Evolutionary conservation across 1,140 invertebrate genomes (phyloP), one percentile per base, ranked within the genome.

Genomic region (Brachionus manjavacas): DNA sequence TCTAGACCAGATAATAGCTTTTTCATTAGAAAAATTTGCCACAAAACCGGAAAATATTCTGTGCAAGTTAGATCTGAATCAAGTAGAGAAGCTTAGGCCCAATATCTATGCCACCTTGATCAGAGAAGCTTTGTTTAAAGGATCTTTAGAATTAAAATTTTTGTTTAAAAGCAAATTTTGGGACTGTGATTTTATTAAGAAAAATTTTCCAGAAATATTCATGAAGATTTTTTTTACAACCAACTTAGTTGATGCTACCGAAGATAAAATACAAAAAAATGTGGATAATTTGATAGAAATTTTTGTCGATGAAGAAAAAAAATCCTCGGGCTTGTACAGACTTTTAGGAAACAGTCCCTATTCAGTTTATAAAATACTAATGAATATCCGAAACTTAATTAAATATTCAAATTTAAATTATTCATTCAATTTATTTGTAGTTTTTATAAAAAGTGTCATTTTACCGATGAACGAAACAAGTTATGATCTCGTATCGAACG

Each of bases 201-300:
- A 76, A 52, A 76, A 76, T 76, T 76, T 76, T 49, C 3, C 4
- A n/a, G 8, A 23, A 46, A 76, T 76, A 25, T 76, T 76, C 9
- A 46, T 52, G 20, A 2, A 12, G 0, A 11, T 76, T 9, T 76
- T 76, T 76, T 46, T 76, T 4, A 76, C 46, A n/a, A 2, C 11
- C n/a, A 41, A 16, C 2, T 9, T 72, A 9, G n/a, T 4, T 41
- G 68, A 72, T 72, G 3, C 2, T 8, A 41, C 31, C 12, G 35
- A 43, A 39, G 16, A 16, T 1, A 72, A 72, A 72, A 0, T 72
- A 41, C 16, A 12, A 39, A n/a, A 39, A 20, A 41, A 8, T 72
- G 41, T 72, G 7, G 4, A 41, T 16, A 6, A 3, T 72, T 9
- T 72, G 6, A 11, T 41, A 2, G 39, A 72, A 16, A 16, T 72